A percentile compares a stretch with the other conserved stretches of the same genome.
These are phyloP conservation scores for Trypoxylus dichotomus DNA, from an alignment of 1,140 invertebrate genomes.

Conservation along the genomic window DNA sequence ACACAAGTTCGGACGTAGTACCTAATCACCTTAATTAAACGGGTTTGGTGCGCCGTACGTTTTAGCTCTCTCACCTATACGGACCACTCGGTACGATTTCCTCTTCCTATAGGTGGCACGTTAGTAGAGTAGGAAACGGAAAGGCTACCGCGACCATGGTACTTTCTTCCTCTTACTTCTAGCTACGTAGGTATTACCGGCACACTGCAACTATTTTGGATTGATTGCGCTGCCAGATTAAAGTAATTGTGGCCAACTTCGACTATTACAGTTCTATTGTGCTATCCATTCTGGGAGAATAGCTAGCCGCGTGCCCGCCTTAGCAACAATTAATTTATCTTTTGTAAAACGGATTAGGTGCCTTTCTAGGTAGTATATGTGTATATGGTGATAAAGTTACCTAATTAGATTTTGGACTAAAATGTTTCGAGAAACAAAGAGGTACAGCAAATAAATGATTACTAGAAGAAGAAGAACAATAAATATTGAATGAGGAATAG, in stretches of 20 bases:
- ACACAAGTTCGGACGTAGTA: slow-evolving; percentile 46
- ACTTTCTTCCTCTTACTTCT: background rate
- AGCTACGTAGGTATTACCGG: background rate
- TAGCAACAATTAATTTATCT: slow-evolving; percentile 19
- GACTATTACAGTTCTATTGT: slow-evolving; percentile 40
- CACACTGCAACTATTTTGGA: slow-evolving; percentile 29
- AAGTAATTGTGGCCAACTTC: slow-evolving; percentile 41
- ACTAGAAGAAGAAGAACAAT: no score
- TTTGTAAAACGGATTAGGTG: background rate
- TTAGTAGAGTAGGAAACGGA: background rate
- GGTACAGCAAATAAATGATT: background rate
- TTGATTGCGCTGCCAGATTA: slow-evolving; percentile 37
- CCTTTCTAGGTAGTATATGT: background rate
- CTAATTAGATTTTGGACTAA: background rate
- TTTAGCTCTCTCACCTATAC: slow-evolving; percentile 24
- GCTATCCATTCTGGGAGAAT: slow-evolving; percentile 36
- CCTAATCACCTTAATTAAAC: slow-evolving; percentile 54
- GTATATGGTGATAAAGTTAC: slow-evolving; percentile 6
- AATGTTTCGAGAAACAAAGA: background rate
- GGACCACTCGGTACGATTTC: slow-evolving; percentile 28
- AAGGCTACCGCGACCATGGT: background rate
- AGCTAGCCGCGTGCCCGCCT: background rate
- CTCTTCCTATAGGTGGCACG: slow-evolving; percentile 18
- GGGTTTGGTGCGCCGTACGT: slow-evolving; percentile 33
- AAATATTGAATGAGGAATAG: no score